Base-by-base conservation (phyloP, 2,888 invertebrate species). In the Ichneumoninae sp. region DNA sequence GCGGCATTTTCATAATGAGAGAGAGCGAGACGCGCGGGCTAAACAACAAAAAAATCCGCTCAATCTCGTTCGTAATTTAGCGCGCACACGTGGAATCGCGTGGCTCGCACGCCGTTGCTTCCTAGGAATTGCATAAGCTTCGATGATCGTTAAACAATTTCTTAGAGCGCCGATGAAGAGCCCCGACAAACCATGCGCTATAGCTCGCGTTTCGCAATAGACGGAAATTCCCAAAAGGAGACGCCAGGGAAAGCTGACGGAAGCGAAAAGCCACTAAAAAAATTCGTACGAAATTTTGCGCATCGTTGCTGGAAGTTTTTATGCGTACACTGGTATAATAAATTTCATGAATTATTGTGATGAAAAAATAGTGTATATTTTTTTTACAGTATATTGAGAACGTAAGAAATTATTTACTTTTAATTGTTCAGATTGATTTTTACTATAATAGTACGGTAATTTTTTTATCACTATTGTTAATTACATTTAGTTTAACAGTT, bases 11-110 rank as follows among this genome's bases (percentile, higher is more conserved):
- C 82, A 83, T 85, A 84, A 83, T 65, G 80, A 76, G 81, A 82
- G 85, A 87, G 88, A 88, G 77, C 84, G 85, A 85, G 83, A 75
- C 83, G 71, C 69, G 73, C 73, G 80, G 86, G 86, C 85, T 84
- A 76, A 74, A 69, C 60, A 81, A 74, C 60, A 63, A n/a, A 76
- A 57, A 77, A 76, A 54, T 40, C 22, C 44, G 65, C 57, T 63
- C 75, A 83, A 85, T 83, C 73, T 83, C 73, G 63, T 76, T 76
- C 79, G 79, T 73, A 73, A 80, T 83, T 50, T 68, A 52, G 63
- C 76, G 50, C 65, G 66, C 52, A 57, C 19, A 57, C 26, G 57
- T 57, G 26, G 3, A 57, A 78, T 36, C 73, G 47, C 65, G 36
- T 60, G 75, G 36, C 52, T 71, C 60, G 57, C 66, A 19, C 57